phyloP scores from a whole-genome alignment of 2,113 vertebrate genomes.

The Arvicanthis niloticus region DNA sequence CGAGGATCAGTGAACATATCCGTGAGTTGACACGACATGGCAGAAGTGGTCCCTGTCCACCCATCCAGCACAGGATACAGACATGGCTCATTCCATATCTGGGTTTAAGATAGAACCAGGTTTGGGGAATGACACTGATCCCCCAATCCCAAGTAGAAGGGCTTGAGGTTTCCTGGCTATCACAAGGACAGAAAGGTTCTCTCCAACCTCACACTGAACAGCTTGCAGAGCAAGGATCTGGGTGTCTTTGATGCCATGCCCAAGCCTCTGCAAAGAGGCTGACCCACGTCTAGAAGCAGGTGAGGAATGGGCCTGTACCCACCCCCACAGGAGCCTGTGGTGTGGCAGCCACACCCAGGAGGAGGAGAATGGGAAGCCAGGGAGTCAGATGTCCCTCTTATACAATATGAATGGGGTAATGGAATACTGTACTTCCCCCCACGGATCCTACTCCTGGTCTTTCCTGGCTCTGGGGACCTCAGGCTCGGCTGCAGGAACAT shows the following conservation, averaged over 20 bases:
- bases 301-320: background rate
- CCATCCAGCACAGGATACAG: background rate
- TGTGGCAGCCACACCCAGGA: constrained; percentile 33
- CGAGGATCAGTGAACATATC: background rate
- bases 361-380: constrained; percentile 72
- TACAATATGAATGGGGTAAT: constrained; percentile 81
- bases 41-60: background rate
- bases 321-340: background rate
- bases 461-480: constrained; percentile 50
- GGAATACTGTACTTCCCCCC: constrained; percentile 69
- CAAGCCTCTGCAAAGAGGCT: background rate
- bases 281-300: background rate
- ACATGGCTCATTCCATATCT: background rate
- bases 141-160: background rate
- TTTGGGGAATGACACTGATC: background rate
- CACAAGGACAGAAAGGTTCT: background rate
- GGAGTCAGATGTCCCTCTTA: constrained; percentile 76
- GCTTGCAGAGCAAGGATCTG: background rate
- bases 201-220: background rate
- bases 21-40: background rate
- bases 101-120: background rate
- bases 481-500: constrained; percentile 50
- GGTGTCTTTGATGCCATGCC: background rate
- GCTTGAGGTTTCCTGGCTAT: background rate
- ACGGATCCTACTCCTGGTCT: constrained; percentile 60